Conservation (phyloP, 2,888 invertebrate species). For the Thera obeliscata region DNA sequence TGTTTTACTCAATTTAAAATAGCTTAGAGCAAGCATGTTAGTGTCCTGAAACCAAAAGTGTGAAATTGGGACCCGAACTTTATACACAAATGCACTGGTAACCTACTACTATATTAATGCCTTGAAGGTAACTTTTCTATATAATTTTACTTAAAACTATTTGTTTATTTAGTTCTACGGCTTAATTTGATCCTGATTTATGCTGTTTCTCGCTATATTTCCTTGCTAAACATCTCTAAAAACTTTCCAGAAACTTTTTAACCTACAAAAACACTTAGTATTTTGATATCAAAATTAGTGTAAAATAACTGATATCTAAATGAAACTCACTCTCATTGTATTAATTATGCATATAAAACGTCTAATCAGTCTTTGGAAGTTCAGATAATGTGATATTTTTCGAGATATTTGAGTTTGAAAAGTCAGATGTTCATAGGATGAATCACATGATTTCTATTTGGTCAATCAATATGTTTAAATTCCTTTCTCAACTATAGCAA, state of each 20-base stretch:
- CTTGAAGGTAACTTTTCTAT: constrained; percentile 90
- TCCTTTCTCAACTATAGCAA: constrained; percentile 2
- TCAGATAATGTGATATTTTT: constrained; percentile 7
- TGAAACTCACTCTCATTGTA: constrained; percentile 32
- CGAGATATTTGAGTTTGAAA: constrained; percentile 39
- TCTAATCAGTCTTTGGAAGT: background rate
- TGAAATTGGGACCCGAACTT: too few species aligned
- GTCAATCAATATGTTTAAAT: constrained; percentile 2
- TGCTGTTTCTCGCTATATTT: background rate
- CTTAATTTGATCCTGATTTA: background rate
- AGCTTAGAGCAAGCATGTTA: constrained; percentile 51
- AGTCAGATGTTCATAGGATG: constrained; percentile 56
- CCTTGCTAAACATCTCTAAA: background rate
- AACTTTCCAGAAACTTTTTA: constrained; percentile 14
- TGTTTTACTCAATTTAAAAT: constrained; percentile 43
- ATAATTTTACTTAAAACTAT: constrained; percentile 19
- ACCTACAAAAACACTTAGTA: constrained; percentile 28
- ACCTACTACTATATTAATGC: too few species aligned
- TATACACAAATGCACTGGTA: too few species aligned
- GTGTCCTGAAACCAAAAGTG: constrained; percentile 37
- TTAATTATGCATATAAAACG: constrained; percentile 30
- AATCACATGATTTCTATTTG: constrained; percentile 60
- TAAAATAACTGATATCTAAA: constrained; percentile 23
- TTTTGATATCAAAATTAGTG: constrained; percentile 18
- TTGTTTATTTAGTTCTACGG: background rate